Conservation (phyloP, 1,140 invertebrate genomes). For the Drosophila trapezifrons region DNA sequence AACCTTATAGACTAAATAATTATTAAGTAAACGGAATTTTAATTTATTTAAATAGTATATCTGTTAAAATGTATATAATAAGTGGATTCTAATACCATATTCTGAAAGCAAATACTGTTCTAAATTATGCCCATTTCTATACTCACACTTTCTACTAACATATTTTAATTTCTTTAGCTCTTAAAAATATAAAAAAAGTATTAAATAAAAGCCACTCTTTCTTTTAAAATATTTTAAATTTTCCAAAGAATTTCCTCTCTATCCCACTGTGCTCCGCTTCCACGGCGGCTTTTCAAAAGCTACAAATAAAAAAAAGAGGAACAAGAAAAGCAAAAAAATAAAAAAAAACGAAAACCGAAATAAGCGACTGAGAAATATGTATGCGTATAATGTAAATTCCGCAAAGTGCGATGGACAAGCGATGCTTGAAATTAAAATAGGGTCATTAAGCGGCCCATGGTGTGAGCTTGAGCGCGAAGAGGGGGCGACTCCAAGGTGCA, state of each 20-base stretch:
- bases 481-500: conserved; percentile 20
- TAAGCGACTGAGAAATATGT: conserved; percentile 60
- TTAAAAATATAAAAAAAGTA: too few species aligned
- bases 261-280: conserved; percentile 24
- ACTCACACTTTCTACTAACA: too few species aligned
- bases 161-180: too few species aligned
- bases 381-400: conserved; percentile 80
- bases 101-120: too few species aligned
- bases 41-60: too few species aligned
- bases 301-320: conserved; percentile 32
- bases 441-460: conserved; percentile 74
- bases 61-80: too few species aligned
- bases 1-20: too few species aligned
- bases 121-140: too few species aligned
- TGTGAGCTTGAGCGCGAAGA: conserved; percentile 31
- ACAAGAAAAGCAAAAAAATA: conserved; percentile 19
- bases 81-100: too few species aligned
- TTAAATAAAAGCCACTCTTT: too few species aligned
- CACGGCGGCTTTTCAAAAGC: conserved; percentile 74
- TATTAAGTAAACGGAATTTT: too few species aligned
- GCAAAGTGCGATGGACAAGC: conserved; percentile 80
- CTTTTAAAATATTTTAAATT: not conserved
- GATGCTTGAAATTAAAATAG: conserved; percentile 81
- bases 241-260: not conserved
- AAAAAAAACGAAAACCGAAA: conserved; percentile 40